Percentiles rank a stretch among this genome's conserved stretches.
These are phyloP conservation scores for Antechinus flavipes DNA, from an alignment of 2,113 vertebrate species.

Conservation along the genomic window DNA sequence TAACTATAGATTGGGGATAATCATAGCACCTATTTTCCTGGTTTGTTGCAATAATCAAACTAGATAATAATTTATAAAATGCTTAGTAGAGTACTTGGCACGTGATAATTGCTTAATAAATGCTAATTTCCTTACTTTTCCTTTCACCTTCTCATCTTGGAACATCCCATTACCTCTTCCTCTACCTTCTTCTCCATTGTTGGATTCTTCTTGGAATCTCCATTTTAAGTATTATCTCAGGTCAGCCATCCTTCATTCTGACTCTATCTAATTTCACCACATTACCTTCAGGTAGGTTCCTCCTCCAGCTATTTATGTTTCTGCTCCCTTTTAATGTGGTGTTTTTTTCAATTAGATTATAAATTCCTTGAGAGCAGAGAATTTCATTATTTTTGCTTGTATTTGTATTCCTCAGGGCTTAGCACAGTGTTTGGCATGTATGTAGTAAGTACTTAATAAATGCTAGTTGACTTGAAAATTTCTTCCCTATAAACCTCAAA, in stretches of 20 bases:
- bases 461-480: no score
- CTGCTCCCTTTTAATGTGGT: neutral
- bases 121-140: neutral
- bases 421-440: neutral
- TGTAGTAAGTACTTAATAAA: no score
- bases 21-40: neutral
- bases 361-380: neutral
- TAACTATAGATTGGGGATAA: neutral
- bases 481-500: neutral
- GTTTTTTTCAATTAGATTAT: neutral
- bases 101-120: neutral
- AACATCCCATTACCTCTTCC: neutral
- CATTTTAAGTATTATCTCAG: neutral
- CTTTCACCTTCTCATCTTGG: neutral
- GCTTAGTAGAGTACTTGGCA: neutral
- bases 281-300: neutral
- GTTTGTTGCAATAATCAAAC: neutral
- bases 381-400: neutral
- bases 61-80: neutral
- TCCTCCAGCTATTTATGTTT: neutral
- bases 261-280: neutral
- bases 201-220: neutral
- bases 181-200: neutral
- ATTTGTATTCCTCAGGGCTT: neutral
- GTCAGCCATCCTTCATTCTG: neutral